These are phyloP conservation scores for Pachypeltis micranthus DNA, from an alignment of 1,140 invertebrate species.

Conservation along the genomic window DNA sequence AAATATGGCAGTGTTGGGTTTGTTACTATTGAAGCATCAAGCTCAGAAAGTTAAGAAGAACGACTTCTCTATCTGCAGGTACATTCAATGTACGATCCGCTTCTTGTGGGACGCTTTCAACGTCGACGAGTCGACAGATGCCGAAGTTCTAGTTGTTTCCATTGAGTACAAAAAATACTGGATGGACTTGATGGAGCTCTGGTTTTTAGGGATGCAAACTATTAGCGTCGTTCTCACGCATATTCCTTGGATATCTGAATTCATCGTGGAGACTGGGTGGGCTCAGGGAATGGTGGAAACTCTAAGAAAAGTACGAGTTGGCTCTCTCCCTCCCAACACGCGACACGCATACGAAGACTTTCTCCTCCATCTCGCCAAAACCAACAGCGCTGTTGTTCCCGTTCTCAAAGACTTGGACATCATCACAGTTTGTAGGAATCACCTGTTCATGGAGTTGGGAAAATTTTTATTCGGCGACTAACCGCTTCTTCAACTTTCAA, in stretches of 20 bases:
- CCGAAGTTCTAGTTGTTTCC: slow-evolving; percentile 63
- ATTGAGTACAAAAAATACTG: slow-evolving; percentile 75
- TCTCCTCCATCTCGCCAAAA: slow-evolving; percentile 68
- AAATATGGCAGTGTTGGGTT: slow-evolving; percentile 67
- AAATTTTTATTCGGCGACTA: slow-evolving; percentile 74
- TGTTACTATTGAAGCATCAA: slow-evolving; percentile 73
- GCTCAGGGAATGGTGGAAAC: slow-evolving; percentile 71
- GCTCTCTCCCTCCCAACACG: slow-evolving; percentile 64
- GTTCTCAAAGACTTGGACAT: slow-evolving; percentile 73
- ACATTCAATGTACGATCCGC: slow-evolving; percentile 73
- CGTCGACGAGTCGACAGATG: slow-evolving; percentile 73
- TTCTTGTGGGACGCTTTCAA: slow-evolving; percentile 87
- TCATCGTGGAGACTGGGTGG: slow-evolving; percentile 85
- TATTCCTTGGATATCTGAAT: slow-evolving; percentile 80
- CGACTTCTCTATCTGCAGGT: slow-evolving; percentile 74
- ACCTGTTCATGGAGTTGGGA: slow-evolving; percentile 76
- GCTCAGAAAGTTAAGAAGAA: slow-evolving; percentile 68
- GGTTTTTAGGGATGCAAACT: slow-evolving; percentile 89
- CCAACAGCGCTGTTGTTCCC: slow-evolving; percentile 57
- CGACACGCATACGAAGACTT: slow-evolving; percentile 85
- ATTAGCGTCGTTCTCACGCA: slow-evolving; percentile 64
- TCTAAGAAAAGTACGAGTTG: slow-evolving; percentile 62
- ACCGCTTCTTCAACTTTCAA: too few relatives aligned
- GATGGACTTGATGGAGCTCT: slow-evolving; percentile 79
- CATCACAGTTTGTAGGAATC: slow-evolving; percentile 67